Percentiles rank a stretch among this genome's conserved stretches.
Evolutionary conservation across 2,888 invertebrate species (phyloP).

Genomic region (Ichneumoninae sp.): DNA sequence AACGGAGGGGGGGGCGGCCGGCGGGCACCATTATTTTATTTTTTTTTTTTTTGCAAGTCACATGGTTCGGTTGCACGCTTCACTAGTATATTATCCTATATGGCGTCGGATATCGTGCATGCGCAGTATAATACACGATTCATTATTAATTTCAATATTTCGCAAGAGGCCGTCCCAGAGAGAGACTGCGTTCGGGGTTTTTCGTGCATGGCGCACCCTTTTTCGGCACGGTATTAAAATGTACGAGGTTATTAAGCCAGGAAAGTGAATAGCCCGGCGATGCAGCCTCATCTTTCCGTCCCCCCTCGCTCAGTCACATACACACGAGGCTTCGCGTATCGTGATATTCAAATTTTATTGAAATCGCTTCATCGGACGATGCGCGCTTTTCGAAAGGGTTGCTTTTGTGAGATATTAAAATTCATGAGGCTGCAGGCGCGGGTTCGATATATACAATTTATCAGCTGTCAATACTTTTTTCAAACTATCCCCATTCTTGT

Average conservation of each 20-base stretch:
- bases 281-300: constrained; percentile 36
- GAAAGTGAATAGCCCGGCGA: constrained; percentile 20
- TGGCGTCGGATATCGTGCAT: constrained; percentile 43
- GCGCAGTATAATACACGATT: constrained; percentile 68
- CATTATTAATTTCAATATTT: constrained; percentile 70
- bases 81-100: constrained; percentile 34
- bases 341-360: constrained; percentile 77
- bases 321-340: constrained; percentile 63
- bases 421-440: constrained; percentile 74
- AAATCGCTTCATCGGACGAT: constrained; percentile 61
- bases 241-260: constrained; percentile 64
- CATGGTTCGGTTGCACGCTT: constrained; percentile 72
- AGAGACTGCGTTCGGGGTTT: constrained; percentile 41
- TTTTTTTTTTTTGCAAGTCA: constrained; percentile 81
- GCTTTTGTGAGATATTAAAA: constrained; percentile 77
- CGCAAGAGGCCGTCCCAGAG: constrained; percentile 31
- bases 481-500: constrained; percentile 11
- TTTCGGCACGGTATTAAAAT: constrained; percentile 73
- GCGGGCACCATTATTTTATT: too few species aligned
- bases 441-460: constrained; percentile 48
- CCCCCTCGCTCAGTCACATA: constrained; percentile 23
- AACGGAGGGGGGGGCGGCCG: too few species aligned
- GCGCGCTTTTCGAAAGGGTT: constrained; percentile 68
- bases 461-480: constrained; percentile 53
- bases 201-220: constrained; percentile 61